Base-by-base conservation (phyloP, 1,140 invertebrate genomes). In the Asbolus verrucosus region DNA sequence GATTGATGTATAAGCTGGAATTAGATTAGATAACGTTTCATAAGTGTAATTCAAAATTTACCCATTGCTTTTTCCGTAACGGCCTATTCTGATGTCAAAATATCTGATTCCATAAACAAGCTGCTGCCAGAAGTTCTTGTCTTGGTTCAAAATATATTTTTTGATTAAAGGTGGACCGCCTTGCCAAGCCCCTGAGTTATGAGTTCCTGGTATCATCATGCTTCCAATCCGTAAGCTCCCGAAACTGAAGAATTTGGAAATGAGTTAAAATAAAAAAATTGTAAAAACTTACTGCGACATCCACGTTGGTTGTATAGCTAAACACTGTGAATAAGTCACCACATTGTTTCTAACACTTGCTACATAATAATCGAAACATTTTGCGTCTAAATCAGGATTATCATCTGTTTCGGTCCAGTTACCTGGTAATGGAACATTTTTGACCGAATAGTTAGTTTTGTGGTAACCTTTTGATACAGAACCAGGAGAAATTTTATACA, bases 21-120 rank as follows among this genome's bases (percentile, higher is more conserved):
- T 4, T 6, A 21, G 15, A 21, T 24, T n/a, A 2, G 21, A 50
- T 9, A 50, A 4, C 21, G 43, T 50, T 9, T 50, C 6, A n/a
- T 6, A 8, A 16, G 24, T 11, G 11, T 61, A n/a, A 11, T 30
- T 59, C 24, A 11, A 15, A 13, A 68, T 69, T 63, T 72, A 79
- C 78, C 73, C 75, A 65, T 77, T 72, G 16, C 30, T 1, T 30
- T 73, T 70, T 31, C 73, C 74, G 54, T 81, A 80, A 79, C 88
- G 88, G 73, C 89, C 89, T 62, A 91, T 83, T 67, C 92, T 87
- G 13, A 95, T 85, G 81, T 95, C 92, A 15, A 95, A 82, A 77
- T 93, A 94, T 74, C 93, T 84, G 76, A 93, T 89, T 19, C 93
- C 92, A 77, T 92, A 90, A 0, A 92, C 88, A 8, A 94, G 82